Evolutionary conservation across 2,797 vertebrate genomes (phyloP), one percentile per base, ranked within the genome.

Genomic region (Setipinna tenuifilis): DNA sequence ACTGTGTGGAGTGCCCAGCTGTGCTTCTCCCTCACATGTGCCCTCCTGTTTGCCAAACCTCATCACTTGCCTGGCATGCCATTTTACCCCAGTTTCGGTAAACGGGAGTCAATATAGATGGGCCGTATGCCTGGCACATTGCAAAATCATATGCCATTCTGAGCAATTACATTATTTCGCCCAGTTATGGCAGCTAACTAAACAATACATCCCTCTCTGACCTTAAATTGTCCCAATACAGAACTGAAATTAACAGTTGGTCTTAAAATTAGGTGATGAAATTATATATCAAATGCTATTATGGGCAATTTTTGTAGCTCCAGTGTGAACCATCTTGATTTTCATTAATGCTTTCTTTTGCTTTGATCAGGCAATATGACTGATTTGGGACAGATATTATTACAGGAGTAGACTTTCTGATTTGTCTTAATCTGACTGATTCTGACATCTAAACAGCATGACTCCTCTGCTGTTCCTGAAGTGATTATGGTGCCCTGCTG

Each of bases 1-100:
- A 85, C 65, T 48, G 61, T 75, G 85, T 71, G 58, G 82, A 82
- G 81, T 71, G 57, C 50, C 83, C 87, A 75, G 71, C 82, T 88
- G 84, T 83, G 87, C 75, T 19, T 6, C 58, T 54, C 83, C 54
- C 25, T 19, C 1, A 19, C 46, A 85, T 54, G 50, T 54, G 14
- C 28, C 28, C 68, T 35, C 68, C 68, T 35, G 25, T 28, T 59
- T 59, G 58, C 58, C 19, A 68, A 7, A 10, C 23, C 23, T 68
- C 62, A 68, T 68, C 23, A 28, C 62, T 28, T 68, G 2, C 23
- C 62, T 31, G 62, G 71, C 41, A 25, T 82, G 58, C 46, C 62
- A 23, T n/a, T 78, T 41, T 16, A 81, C 71, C 48, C 23, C 59
- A 86, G 82, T 82, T 25, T 28, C 23, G 28, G 10, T 25, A 12